Percentiles rank a stretch among this genome's conserved stretches.
These are phyloP conservation scores for Barypeithes pellucidus DNA, from an alignment of 2,888 invertebrate species.

Conservation along the genomic window DNA sequence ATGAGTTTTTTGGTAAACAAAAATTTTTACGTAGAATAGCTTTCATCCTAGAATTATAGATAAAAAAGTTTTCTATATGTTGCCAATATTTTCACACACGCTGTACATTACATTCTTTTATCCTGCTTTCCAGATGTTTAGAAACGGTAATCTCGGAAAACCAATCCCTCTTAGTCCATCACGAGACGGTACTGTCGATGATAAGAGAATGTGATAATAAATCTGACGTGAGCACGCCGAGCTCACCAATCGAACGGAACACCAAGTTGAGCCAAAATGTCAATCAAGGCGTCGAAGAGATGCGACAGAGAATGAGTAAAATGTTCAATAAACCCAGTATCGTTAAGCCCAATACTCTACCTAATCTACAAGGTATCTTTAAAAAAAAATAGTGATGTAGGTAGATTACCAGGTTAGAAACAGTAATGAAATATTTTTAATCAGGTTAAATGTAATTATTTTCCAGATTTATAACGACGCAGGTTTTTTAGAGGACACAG, in stretches of 20 bases:
- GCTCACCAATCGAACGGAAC: slow-evolving; percentile 54
- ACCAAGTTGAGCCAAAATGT: slow-evolving; percentile 65
- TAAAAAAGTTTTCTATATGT: too few species aligned
- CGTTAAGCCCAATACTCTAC: slow-evolving; percentile 66
- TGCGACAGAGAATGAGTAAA: slow-evolving; percentile 76
- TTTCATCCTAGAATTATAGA: too few species aligned
- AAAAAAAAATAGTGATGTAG: slow-evolving; percentile 68
- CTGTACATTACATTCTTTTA: too few species aligned
- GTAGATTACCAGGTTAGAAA: neutral
- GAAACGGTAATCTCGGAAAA: slow-evolving; percentile 71
- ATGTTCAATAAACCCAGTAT: slow-evolving; percentile 72
- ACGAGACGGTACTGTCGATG: slow-evolving; percentile 72
- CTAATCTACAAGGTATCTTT: slow-evolving; percentile 70
- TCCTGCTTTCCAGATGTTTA: slow-evolving; percentile 66
- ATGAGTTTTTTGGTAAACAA: too few species aligned
- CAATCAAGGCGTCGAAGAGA: slow-evolving; percentile 75
- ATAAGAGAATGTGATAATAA: slow-evolving; percentile 74
- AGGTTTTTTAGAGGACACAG: too few species aligned
- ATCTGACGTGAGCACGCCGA: slow-evolving; percentile 55
- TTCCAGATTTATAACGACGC: too few species aligned
- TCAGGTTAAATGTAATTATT: too few species aligned
- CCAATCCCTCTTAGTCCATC: slow-evolving; percentile 70
- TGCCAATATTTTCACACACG: too few species aligned
- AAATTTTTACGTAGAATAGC: too few species aligned
- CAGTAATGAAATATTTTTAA: too few species aligned